Evolutionary conservation across 2,888 invertebrate genomes (phyloP).

Genomic region (Amphipoea oculea): DNA sequence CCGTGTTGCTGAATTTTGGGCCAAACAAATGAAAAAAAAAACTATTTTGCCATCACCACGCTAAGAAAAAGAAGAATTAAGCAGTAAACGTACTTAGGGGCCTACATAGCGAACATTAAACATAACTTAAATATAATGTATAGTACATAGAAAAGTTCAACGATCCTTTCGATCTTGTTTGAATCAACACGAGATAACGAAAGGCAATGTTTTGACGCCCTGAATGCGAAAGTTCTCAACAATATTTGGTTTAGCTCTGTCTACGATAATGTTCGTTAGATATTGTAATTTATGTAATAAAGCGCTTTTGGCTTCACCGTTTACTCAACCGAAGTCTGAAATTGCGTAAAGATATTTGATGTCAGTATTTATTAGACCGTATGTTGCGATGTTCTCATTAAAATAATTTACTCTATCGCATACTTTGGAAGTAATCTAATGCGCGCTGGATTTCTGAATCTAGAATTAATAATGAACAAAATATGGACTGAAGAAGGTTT

Average conservation of each 20-base stretch:
- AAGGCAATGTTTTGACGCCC: slow-evolving; percentile 43
- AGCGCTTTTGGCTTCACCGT: slow-evolving; percentile 32
- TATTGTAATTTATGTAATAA: slow-evolving; percentile 64
- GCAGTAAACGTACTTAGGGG: background rate
- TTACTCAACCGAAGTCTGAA: slow-evolving; percentile 29
- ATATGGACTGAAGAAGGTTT: background rate
- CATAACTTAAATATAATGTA: background rate
- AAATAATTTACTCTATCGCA: slow-evolving; percentile 37
- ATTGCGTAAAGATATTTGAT: slow-evolving; percentile 35
- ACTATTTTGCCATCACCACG: background rate
- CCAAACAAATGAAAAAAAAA: background rate
- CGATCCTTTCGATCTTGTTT: slow-evolving; percentile 40
- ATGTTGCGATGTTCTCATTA: slow-evolving; percentile 29
- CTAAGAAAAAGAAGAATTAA: background rate
- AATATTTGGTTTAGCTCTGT: slow-evolving; percentile 59
- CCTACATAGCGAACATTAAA: background rate
- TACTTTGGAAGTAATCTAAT: slow-evolving; percentile 11
- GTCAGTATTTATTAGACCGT: slow-evolving; percentile 15
- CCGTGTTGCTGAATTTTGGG: background rate
- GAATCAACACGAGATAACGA: slow-evolving; percentile 52
- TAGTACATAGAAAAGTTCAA: background rate
- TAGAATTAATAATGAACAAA: background rate
- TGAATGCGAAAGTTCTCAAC: slow-evolving; percentile 53
- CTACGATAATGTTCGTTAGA: slow-evolving; percentile 51
- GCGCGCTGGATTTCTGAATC: background rate